Evolutionary conservation across 2,113 vertebrate genomes (phyloP).

Genomic region (Poeciliopsis prolifica): DNA sequence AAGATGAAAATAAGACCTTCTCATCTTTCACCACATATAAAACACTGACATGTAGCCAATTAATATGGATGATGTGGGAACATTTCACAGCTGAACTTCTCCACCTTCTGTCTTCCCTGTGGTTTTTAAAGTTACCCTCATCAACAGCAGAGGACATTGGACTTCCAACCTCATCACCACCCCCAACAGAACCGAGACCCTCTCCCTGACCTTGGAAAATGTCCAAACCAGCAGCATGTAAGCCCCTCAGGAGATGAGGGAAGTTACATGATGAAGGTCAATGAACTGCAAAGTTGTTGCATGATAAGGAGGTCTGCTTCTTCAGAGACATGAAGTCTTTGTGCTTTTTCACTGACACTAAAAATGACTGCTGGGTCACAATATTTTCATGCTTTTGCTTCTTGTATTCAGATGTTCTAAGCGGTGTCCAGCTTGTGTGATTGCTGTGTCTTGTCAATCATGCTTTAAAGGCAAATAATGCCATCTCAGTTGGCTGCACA

Average conservation of each 20-base stretch:
- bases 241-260: constrained; percentile 38
- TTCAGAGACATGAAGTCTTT: constrained; percentile 9
- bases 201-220: constrained; percentile 59
- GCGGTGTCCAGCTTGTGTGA: not conserved
- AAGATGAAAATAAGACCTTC: constrained; percentile 1
- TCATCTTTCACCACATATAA: constrained; percentile 9
- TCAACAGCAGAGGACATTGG: constrained; percentile 58
- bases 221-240: constrained; percentile 50
- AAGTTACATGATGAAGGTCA: constrained; percentile 61
- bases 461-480: not conserved
- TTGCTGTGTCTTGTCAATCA: constrained; percentile 7
- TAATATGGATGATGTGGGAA: constrained; percentile 13
- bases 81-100: constrained; percentile 22
- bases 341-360: not conserved
- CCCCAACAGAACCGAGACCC: constrained; percentile 45
- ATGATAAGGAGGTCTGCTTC: constrained; percentile 52
- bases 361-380: constrained; percentile 8
- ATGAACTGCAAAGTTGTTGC: constrained; percentile 13
- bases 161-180: constrained; percentile 50
- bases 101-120: constrained; percentile 1
- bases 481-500: not conserved
- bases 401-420: constrained; percentile 13
- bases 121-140: constrained; percentile 37
- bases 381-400: constrained; percentile 1
- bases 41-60: constrained; percentile 24